Evolutionary conservation across 2,113 vertebrate genomes (phyloP), one percentile per base, ranked within the genome.

Genomic region (Hippolais icterina): DNA sequence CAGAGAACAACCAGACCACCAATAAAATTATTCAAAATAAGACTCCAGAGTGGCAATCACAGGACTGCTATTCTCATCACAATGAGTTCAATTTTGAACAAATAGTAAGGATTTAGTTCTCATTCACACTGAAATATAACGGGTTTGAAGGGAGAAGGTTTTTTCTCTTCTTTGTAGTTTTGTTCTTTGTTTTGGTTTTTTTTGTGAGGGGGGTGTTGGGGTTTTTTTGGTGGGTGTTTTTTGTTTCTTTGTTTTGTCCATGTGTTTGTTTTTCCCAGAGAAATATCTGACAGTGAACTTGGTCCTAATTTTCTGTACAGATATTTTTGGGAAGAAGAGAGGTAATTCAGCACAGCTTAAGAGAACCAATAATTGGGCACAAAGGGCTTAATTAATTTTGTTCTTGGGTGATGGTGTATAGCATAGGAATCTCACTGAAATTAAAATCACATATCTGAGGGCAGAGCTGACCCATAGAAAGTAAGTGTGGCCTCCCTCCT

Each of bases 21-120:
- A 96, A 93, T 94, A 96, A 97, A 97, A 94, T 90, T 75, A 84
- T 93, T 93, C 93, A 96, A 83, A 96, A 94, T 90, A 94, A 79
- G 70, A 27, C 85, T 90, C 59, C 10, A 23, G 78, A 95, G 53
- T 94, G 88, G 69, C 91, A 83, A 81, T 88, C 90, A 81, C 54
- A 92, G 65, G 50, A 19, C 88, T 97, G 90, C 69, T 82, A 21
- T 82, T 95, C 86, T 97, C 86, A 93, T 96, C 92, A 94, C 77
- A 71, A 68, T 47, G 64, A 95, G 39, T 46, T 94, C 57, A 83
- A 57, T 25, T 93, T 24, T 89, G 89, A 72, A 54, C 74, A 81
- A 90, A 88, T 52, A 83, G 19, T 44, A 53, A 89, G 42, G 42
- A 54, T 87, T 87, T 60, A 90, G 35, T 82, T 93, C 79, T 91